Base-by-base conservation (phyloP, 2,888 invertebrate genomes). In the Chrysolina oricalcia region DNA sequence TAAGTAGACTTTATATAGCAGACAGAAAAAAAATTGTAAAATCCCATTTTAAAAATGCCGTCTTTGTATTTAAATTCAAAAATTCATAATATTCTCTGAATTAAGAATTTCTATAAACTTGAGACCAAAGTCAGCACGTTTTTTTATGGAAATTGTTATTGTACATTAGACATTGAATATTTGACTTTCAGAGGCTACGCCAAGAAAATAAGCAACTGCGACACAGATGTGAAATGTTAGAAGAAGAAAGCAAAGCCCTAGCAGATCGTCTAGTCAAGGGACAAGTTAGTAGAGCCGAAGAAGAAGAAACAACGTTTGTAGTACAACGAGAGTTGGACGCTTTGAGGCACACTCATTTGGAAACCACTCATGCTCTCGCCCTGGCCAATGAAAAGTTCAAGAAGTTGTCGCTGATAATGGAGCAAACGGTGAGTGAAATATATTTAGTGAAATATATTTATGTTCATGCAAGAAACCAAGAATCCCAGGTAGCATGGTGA, bases 121-220 rank as follows among this genome's bases (percentile, higher is more conserved):
- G 0, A 6, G 4, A 6, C 6, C 8, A 35, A 35, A 35, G 35
- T 35, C 35, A 35, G 35, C 35, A 35, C 3, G 35, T 35, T 35
- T 35, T 3, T 35, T 35, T 35, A 35, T 35, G 8, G 3, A 0
- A 6, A 35, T 35, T 35, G 8, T 35, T 35, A 35, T 67, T 50
- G n/a, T 68, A 27, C 72, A 13, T 72, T 35, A 35, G 71, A 72
- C 21, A 10, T 65, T n/a, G 48, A 17, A 40, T 53, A 21, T 13
- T 53, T 53, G 10, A 23, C 68, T 81, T 86, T n/a, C 89, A 93
- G 89, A 91, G 94, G 79, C 90, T 97, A 72, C 91, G 98, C 78
- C 97, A 98, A 80, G 99, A 99, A 90, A 99, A 99, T 88, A 94
- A 97, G 80, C 92, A 99, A 71, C 91, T 99, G n/a, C 93, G 97